Evolutionary conservation across 2,888 invertebrate species (phyloP).

Genomic region (Petrophora chlorosata): DNA sequence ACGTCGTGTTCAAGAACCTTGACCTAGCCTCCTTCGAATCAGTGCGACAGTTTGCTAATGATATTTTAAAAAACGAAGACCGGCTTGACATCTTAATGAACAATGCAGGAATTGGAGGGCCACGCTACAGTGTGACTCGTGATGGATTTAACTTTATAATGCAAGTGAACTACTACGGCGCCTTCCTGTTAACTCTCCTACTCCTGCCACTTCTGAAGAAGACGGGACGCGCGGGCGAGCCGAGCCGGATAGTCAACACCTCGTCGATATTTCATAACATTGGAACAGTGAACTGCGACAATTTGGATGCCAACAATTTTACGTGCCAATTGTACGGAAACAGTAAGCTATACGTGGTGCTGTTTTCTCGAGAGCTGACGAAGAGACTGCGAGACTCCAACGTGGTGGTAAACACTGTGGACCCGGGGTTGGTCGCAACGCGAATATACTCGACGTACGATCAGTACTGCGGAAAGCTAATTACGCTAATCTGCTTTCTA

Average conservation of each 20-base stretch:
- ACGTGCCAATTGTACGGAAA: constrained; percentile 70
- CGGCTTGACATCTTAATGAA: constrained; percentile 92
- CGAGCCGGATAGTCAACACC: constrained; percentile 89
- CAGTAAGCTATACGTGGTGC: constrained; percentile 88
- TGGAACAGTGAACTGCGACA: constrained; percentile 85
- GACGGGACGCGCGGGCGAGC: constrained; percentile 70
- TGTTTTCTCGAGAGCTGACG: constrained; percentile 87
- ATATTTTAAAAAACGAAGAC: constrained; percentile 86
- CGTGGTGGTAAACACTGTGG: constrained; percentile 90
- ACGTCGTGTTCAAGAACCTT: constrained; percentile 86
- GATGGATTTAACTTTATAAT: constrained; percentile 93
- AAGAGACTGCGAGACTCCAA: constrained; percentile 84
- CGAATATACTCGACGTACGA: constrained; percentile 83
- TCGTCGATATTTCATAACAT: constrained; percentile 88
- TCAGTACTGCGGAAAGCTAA: constrained; percentile 73
- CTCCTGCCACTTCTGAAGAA: constrained; percentile 90
- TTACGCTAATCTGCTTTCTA: constrained; percentile 70
- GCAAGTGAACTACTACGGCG: constrained; percentile 96
- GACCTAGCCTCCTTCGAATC: constrained; percentile 89
- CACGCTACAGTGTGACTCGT: constrained; percentile 73
- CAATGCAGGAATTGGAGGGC: constrained; percentile 90
- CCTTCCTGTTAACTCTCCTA: constrained; percentile 94
- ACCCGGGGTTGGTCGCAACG: constrained; percentile 91
- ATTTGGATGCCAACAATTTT: constrained; percentile 74
- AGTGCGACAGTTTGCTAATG: constrained; percentile 89